Evolutionary conservation across 2,113 vertebrate species (phyloP).

Genomic region (Rattus norvegicus): GRCr8 NC_086033.1:73498001-73498500

Average conservation of each 20-base stretch:
- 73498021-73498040: neutral
- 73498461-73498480: neutral
- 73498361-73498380: neutral
- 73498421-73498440: neutral
- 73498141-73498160: constrained; percentile 1
- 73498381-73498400: neutral
- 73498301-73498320: neutral
- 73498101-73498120: neutral
- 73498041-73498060: neutral
- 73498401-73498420: neutral
- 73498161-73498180: constrained; percentile 24
- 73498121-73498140: constrained; percentile 47
- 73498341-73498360: neutral
- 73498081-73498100: neutral
- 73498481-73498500: neutral
- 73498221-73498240: neutral
- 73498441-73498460: neutral
- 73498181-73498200: constrained; percentile 34
- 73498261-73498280: neutral
- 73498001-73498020: too few relatives aligned
- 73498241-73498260: neutral
- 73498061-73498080: constrained; percentile 1
- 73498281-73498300: neutral
- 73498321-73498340: neutral
- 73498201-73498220: constrained; percentile 2